These are phyloP conservation scores for Aphelinus atriplicis DNA, from an alignment of 1,140 invertebrate species.

Conservation along the genomic window DNA sequence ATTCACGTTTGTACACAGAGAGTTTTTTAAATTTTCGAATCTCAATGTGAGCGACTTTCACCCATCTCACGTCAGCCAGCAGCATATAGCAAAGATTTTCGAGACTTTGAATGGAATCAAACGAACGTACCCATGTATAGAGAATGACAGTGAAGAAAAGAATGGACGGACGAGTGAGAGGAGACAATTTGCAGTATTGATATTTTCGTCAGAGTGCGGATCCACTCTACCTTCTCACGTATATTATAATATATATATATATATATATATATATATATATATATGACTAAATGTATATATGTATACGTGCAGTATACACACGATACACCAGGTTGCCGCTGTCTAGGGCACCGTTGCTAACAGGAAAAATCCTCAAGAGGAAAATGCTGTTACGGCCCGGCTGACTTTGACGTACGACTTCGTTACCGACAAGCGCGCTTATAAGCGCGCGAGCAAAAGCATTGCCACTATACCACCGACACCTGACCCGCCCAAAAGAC, in stretches of 20 bases:
- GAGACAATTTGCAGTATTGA: background rate
- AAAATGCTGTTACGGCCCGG: slow-evolving; percentile 20
- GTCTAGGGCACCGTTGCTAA: background rate
- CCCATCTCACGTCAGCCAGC: too few relatives aligned
- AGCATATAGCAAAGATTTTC: too few relatives aligned
- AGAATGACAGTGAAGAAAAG: background rate
- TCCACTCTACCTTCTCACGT: background rate
- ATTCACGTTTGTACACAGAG: too few relatives aligned
- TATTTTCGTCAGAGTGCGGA: background rate
- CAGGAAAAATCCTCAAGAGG: slow-evolving; percentile 11
- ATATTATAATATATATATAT: background rate
- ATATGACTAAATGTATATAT: background rate
- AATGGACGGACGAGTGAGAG: background rate
- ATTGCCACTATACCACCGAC: background rate
- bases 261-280: background rate
- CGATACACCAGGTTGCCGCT: background rate
- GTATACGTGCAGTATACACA: background rate
- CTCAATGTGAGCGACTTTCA: too few relatives aligned
- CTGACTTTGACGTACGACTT: slow-evolving; percentile 34
- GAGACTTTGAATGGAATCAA: too few relatives aligned
- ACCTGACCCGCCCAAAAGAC: slow-evolving; percentile 2
- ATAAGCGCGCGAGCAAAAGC: background rate
- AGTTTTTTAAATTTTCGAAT: too few relatives aligned
- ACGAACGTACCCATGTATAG: too few relatives aligned
- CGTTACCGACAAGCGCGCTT: slow-evolving; percentile 30